Conservation (phyloP, 2,888 invertebrate genomes). For the Agrotis puta region DNA sequence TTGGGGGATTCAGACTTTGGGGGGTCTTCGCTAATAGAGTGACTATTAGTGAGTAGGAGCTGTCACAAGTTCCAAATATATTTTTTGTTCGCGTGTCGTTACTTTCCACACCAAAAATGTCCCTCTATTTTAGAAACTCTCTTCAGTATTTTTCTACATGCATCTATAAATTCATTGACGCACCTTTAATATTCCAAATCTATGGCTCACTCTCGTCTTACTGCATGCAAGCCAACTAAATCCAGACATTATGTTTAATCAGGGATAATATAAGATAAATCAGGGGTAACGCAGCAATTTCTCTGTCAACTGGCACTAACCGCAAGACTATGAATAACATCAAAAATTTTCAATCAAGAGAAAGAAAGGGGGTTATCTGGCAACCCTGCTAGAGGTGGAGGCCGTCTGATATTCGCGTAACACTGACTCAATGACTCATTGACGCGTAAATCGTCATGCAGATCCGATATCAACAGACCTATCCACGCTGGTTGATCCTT, state of each 20-base stretch:
- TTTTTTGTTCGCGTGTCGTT: too few relatives aligned
- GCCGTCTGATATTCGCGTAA: constrained; percentile 52
- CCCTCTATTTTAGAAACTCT: background rate
- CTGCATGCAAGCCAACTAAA: too few relatives aligned
- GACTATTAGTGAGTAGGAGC: too few relatives aligned
- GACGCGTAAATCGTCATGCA: constrained; percentile 40
- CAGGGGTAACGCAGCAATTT: background rate
- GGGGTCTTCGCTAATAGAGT: too few relatives aligned
- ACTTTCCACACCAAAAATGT: background rate
- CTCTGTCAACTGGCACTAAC: background rate
- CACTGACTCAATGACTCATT: constrained; percentile 63
- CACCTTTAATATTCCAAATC: background rate
- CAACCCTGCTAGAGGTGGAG: constrained; percentile 53
- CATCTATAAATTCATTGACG: background rate
- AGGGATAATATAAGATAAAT: too few relatives aligned
- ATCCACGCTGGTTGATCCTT: constrained; percentile 13
- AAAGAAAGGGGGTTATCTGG: constrained; percentile 19
- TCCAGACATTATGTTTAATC: background rate
- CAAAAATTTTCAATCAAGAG: background rate
- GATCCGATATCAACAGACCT: constrained; percentile 34
- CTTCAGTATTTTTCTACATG: background rate
- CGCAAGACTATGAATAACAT: background rate
- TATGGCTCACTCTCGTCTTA: background rate
- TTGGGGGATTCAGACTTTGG: background rate
- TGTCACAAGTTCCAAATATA: too few relatives aligned